These are phyloP conservation scores for Anthoscopus minutus DNA, from an alignment of 2,113 vertebrate species.

Conservation along the genomic window DNA sequence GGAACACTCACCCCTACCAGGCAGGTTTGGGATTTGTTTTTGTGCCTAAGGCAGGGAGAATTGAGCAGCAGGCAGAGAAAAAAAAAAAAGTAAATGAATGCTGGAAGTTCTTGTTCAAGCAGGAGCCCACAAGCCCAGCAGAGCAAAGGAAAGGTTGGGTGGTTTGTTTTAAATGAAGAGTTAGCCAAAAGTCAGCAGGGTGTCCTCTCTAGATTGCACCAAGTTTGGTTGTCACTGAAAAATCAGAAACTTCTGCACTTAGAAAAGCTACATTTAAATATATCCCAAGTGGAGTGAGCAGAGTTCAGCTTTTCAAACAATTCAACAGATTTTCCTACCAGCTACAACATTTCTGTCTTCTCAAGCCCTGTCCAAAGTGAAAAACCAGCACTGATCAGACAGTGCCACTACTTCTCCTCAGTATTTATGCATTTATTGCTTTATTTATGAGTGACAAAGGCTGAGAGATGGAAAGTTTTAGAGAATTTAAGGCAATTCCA, in stretches of 20 bases:
- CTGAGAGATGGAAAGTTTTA: neutral
- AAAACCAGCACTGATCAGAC: neutral
- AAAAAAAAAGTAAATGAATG: neutral
- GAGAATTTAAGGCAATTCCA: conserved; percentile 45
- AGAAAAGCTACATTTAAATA: neutral
- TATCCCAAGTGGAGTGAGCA: neutral
- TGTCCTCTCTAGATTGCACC: neutral
- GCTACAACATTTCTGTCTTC: neutral
- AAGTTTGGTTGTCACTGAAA: neutral
- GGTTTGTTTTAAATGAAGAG: neutral
- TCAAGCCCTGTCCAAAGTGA: neutral
- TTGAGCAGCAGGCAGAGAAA: neutral
- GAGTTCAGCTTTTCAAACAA: neutral
- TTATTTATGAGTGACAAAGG: neutral
- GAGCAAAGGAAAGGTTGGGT: neutral
- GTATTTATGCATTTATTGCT: neutral
- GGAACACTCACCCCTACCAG: neutral
- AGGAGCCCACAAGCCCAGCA: neutral
- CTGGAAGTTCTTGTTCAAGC: neutral
- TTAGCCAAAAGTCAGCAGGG: neutral
- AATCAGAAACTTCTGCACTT: neutral
- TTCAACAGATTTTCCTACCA: neutral
- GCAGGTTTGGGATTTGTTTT: neutral
- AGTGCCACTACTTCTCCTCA: neutral
- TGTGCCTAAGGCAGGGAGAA: neutral